These are phyloP conservation scores for Lasioglossum zephyrum DNA, from an alignment of 2,888 invertebrate species.

Conservation along the genomic window DNA sequence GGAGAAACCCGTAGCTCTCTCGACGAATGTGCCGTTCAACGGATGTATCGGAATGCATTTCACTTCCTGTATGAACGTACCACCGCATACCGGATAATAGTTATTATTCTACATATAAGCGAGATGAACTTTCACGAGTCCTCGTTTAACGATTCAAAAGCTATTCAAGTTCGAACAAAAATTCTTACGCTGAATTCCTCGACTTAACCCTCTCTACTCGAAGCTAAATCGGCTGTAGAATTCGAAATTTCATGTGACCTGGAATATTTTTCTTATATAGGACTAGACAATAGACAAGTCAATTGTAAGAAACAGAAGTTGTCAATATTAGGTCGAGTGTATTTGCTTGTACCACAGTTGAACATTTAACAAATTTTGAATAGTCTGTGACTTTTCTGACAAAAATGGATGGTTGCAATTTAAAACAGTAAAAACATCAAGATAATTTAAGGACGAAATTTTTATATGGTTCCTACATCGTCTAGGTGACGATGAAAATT, in stretches of 20 bases:
- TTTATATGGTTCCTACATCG: too few relatives aligned
- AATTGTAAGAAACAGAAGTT: not conserved
- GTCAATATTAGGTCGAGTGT: too few relatives aligned
- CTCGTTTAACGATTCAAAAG: not conserved
- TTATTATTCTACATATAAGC: constrained; percentile 44
- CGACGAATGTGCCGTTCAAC: constrained; percentile 73
- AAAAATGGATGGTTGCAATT: too few relatives aligned
- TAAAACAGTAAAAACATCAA: too few relatives aligned
- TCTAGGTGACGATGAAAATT: too few relatives aligned
- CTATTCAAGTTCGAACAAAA: not conserved
- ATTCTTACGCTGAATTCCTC: not conserved
- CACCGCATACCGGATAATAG: constrained; percentile 43
- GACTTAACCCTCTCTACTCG: not conserved
- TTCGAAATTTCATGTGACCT: not conserved
- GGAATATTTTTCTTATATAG: not conserved
- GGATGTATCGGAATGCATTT: constrained; percentile 74
- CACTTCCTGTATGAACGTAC: constrained; percentile 71
- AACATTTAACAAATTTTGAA: too few relatives aligned
- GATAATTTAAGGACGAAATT: too few relatives aligned
- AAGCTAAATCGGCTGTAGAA: not conserved
- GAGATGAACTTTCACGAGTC: constrained; percentile 34
- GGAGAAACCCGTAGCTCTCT: constrained; percentile 53
- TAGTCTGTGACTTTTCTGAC: too few relatives aligned
- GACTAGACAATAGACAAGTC: not conserved
- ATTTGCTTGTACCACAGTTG: too few relatives aligned